A percentile compares a stretch with the other conserved stretches of the same genome.
phyloP scores from a whole-genome alignment of 2,113 vertebrate genomes.

The Semicossyphus pulcher region DNA sequence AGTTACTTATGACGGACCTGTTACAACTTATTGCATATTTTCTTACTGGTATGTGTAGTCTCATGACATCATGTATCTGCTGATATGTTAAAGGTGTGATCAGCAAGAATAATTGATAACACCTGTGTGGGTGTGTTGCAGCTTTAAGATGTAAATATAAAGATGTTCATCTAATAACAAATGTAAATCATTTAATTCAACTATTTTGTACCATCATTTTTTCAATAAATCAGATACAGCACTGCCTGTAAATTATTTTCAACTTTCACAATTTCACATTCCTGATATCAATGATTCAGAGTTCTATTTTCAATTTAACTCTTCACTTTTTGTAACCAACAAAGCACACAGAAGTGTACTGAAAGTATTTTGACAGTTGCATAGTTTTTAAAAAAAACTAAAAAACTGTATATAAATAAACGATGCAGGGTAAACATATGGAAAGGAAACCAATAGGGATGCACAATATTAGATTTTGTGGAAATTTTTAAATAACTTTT shows the following conservation, averaged over 20 bases:
- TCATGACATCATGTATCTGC: neutral
- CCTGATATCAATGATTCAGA: neutral
- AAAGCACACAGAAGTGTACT: too few species aligned
- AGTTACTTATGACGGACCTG: neutral
- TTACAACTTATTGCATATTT: neutral
- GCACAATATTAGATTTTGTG: too few species aligned
- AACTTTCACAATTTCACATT: neutral
- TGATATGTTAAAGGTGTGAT: neutral
- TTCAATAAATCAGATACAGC: neutral
- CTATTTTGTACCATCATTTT: neutral
- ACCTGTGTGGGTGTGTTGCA: too few species aligned
- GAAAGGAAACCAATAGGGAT: too few species aligned
- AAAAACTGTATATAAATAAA: too few species aligned
- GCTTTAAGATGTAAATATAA: constrained; percentile 6
- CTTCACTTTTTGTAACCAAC: too few species aligned
- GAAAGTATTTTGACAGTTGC: too few species aligned
- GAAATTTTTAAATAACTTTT: too few species aligned
- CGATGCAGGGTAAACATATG: too few species aligned
- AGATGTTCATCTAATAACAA: neutral
- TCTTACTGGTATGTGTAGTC: neutral
- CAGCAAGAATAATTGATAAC: neutral
- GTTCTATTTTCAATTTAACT: too few species aligned
- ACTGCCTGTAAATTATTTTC: neutral
- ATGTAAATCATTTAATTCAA: neutral
- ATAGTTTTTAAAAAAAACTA: too few species aligned